Base-by-base conservation (phyloP, 2,888 invertebrate genomes). In the Cephonodes hylas region DNA sequence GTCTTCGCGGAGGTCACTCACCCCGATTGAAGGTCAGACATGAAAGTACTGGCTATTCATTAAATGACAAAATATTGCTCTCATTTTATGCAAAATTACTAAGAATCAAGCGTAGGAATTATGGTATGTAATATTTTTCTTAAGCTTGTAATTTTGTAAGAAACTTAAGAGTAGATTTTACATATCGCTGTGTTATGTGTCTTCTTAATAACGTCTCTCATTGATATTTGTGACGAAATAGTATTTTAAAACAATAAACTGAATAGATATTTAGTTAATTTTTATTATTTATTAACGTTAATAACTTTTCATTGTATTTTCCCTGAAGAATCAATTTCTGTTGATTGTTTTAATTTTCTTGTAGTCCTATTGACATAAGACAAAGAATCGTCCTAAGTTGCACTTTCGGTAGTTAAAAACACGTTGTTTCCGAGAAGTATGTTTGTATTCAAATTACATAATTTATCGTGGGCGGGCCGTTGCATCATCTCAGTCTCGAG, bases 21-120 rank as follows among this genome's bases (percentile, higher is more conserved):
- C 74, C 79, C 72, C 13, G 65, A 38, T 60, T 66, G 75, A 80
- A 81, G 81, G 81, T 79, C 77, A 78, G 69, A 69, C 73, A 73
- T 70, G 74, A 80, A 79, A 78, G 78, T 71, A 69, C 58, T 7
- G 38, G 57, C 58, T 66, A 58, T 63, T 45, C 61, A 62, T 59
- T 23, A 44, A 46, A 31, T 42, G 15, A 42, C 53, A 58, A 27
- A 61, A 61, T 46, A 27, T 44, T 44, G 18, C 20, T 34, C 27
- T 2, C 18, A 45, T 56, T 56, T 7, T 4, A 53, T 7, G 18
- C 7, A 27, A 22, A 45, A 27, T 10, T 18, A 18, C 2, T 8
- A 18, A 31, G 8, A 3, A 31, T 18, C 8, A 18, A 8, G 18
- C 15, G 8, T 31, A 10, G 18, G n/a, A 13, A 10, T 45, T 4